phyloP scores from a whole-genome alignment of 2,797 vertebrate species.

The Meriones psammophilus region DNA sequence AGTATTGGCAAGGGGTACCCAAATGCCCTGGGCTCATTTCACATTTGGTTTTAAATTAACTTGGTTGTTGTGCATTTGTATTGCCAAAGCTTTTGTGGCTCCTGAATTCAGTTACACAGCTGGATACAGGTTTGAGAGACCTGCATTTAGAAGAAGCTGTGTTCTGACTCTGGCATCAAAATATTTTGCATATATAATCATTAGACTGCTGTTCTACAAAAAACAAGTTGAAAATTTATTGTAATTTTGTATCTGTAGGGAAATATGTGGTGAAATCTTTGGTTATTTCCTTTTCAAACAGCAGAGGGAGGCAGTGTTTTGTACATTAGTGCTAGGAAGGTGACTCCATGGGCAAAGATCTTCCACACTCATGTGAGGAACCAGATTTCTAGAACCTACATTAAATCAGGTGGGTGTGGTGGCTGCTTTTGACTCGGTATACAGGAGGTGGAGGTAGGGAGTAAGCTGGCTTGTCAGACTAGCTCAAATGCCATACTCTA shows the following conservation, averaged over 20 bases:
- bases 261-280: constrained; percentile 59
- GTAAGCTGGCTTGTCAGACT: not conserved
- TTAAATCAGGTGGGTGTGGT: not conserved
- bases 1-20: not conserved
- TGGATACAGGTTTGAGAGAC: not conserved
- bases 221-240: constrained; percentile 5
- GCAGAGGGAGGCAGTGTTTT: constrained; percentile 85
- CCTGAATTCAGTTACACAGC: not conserved
- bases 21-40: not conserved
- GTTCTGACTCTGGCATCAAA: not conserved
- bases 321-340: not conserved
- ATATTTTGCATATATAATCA: not conserved
- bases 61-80: not conserved
- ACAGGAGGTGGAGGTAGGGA: too few species aligned
- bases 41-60: not conserved
- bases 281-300: constrained; percentile 72
- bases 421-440: not conserved
- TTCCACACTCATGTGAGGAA: not conserved
- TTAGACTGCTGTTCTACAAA: not conserved
- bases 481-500: not conserved
- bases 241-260: constrained; percentile 18
- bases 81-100: not conserved
- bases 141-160: not conserved
- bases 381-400: not conserved
- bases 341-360: not conserved